Evolutionary conservation across 2,888 invertebrate species (phyloP).

Genomic region (Heteromurus nitidus): DNA sequence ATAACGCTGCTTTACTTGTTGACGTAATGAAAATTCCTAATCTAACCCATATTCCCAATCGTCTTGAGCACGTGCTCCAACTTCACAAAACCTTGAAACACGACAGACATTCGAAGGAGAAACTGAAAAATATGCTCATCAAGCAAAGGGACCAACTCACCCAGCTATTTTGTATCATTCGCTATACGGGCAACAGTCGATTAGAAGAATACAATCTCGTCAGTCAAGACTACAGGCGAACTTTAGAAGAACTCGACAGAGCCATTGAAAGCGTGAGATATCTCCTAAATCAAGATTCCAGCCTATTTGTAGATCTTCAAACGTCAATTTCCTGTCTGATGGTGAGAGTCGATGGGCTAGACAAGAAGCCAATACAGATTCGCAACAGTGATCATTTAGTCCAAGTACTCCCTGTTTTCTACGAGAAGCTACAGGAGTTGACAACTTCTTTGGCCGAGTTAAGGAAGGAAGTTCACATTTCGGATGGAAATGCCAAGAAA

Average conservation of each 20-base stretch:
- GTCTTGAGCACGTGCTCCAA: slow-evolving; percentile 22
- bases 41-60: slow-evolving; percentile 22
- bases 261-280: neutral
- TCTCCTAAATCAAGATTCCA: slow-evolving; percentile 4
- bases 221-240: slow-evolving; percentile 17
- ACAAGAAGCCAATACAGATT: slow-evolving; percentile 15
- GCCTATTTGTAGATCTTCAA: neutral
- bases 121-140: slow-evolving; percentile 55
- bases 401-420: neutral
- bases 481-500: no score
- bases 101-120: slow-evolving; percentile 64
- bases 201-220: slow-evolving; percentile 18
- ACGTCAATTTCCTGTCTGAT: neutral
- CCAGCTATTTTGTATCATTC: slow-evolving; percentile 64
- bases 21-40: slow-evolving; percentile 45
- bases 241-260: slow-evolving; percentile 3
- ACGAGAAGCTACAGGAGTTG: slow-evolving; percentile 11
- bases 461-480: neutral
- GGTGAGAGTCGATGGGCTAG: slow-evolving; percentile 5
- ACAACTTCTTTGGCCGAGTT: neutral
- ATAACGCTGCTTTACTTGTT: slow-evolving; percentile 56
- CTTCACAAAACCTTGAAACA: slow-evolving; percentile 15
- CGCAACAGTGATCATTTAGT: slow-evolving; percentile 31
- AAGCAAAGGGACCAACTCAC: slow-evolving; percentile 64
- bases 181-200: slow-evolving; percentile 58